Percentiles rank a stretch among this genome's conserved stretches.
Conservation (phyloP, 1,140 invertebrate genomes). For the Euwallacea similis region DNA sequence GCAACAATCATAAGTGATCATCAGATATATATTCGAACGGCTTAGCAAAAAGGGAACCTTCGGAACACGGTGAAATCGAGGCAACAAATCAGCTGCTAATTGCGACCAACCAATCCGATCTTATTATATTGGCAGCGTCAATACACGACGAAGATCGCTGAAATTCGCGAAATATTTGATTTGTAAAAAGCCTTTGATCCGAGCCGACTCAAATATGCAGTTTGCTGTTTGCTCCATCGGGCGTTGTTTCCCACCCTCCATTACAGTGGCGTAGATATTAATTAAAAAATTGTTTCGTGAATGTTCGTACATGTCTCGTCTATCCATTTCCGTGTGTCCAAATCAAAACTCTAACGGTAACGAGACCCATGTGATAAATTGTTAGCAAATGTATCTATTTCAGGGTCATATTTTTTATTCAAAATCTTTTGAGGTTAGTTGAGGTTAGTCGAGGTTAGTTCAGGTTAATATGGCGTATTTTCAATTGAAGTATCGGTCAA, state of each 20-base stretch:
- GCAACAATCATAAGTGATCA: conserved; percentile 7
- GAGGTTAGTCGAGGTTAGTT: too few species aligned
- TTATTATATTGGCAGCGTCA: conserved; percentile 11
- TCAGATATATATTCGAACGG: neutral
- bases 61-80: neutral
- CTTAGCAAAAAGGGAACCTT: neutral
- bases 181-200: conserved; percentile 27
- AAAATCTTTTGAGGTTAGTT: too few species aligned
- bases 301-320: too few species aligned
- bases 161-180: conserved; percentile 32
- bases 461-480: too few species aligned
- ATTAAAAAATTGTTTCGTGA: neutral
- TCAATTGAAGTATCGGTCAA: too few species aligned
- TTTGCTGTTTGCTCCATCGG: conserved; percentile 5
- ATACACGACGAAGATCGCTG: conserved; percentile 19
- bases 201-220: conserved; percentile 18
- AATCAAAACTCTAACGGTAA: too few species aligned
- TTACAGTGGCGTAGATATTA: conserved; percentile 12
- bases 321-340: too few species aligned
- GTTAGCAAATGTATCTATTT: too few species aligned
- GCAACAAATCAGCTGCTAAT: conserved; percentile 24
- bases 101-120: conserved; percentile 18
- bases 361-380: too few species aligned
- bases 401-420: too few species aligned
- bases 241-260: conserved; percentile 20